phyloP scores from a whole-genome alignment of 2,113 vertebrate species.

The Speoplatyrhinus poulsoni region DNA sequence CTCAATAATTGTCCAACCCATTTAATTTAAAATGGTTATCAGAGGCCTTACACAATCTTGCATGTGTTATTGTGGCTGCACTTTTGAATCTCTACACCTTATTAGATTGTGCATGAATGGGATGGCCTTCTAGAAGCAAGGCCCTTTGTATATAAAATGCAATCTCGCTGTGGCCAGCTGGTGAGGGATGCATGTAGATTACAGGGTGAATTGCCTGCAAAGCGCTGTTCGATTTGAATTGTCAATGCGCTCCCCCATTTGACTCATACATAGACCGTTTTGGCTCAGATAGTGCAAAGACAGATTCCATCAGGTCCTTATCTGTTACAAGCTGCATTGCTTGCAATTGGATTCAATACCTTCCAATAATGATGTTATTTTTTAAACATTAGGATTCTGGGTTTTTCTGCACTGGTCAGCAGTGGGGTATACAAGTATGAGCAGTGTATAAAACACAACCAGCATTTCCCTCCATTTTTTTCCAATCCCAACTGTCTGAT shows the following conservation, averaged over 20 bases:
- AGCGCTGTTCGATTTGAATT: conserved; percentile 66
- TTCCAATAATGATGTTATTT: conserved; percentile 87
- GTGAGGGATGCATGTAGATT: conserved; percentile 64
- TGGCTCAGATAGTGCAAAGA: conserved; percentile 81
- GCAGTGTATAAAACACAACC: conserved; percentile 53
- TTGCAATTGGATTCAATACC: conserved; percentile 85
- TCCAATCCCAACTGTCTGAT: conserved; percentile 51
- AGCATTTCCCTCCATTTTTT: conserved; percentile 29
- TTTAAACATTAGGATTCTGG: conserved; percentile 88
- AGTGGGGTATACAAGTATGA: conserved; percentile 62
- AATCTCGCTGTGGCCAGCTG: conserved; percentile 58
- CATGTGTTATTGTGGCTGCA: conserved; percentile 20
- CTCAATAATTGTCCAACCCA: conserved; percentile 31
- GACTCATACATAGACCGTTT: conserved; percentile 66
- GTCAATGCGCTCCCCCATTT: conserved; percentile 68
- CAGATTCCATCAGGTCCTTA: conserved; percentile 88
- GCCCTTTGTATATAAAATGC: conserved; percentile 70
- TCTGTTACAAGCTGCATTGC: conserved; percentile 87
- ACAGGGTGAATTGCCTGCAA: conserved; percentile 71
- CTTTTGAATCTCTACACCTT: conserved; percentile 52
- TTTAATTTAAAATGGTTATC: conserved; percentile 8
- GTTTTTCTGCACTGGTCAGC: conserved; percentile 90
- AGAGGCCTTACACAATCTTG: conserved; percentile 17
- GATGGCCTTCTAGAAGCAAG: conserved; percentile 38
- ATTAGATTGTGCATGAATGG: conserved; percentile 51